These are phyloP conservation scores for Polydrusus pterygomalis DNA, from an alignment of 2,888 invertebrate species.

Conservation along the genomic window DNA sequence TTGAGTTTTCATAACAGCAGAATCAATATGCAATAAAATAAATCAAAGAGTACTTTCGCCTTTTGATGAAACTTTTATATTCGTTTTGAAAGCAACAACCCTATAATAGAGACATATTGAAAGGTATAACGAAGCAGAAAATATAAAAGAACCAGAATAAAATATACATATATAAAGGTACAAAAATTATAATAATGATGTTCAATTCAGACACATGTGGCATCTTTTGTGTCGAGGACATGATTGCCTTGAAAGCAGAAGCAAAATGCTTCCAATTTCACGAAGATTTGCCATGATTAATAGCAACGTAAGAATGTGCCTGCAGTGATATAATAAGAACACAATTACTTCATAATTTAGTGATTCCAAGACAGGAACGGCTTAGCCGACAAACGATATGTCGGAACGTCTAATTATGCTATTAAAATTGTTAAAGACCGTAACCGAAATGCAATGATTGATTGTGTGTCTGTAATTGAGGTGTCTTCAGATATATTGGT, in stretches of 20 bases:
- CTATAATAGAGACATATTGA: background rate
- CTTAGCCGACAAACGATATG: constrained; percentile 46
- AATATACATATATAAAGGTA: constrained; percentile 6
- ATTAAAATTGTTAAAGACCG: constrained; percentile 46
- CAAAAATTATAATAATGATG: constrained; percentile 16
- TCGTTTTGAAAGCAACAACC: background rate
- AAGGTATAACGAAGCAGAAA: background rate
- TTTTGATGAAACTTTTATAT: background rate
- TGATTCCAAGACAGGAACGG: constrained; percentile 31
- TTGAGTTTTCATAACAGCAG: background rate
- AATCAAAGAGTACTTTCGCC: background rate
- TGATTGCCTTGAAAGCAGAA: constrained; percentile 35
- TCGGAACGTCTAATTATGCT: constrained; percentile 43
- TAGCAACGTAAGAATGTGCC: constrained; percentile 48
- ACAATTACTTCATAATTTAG: constrained; percentile 43
- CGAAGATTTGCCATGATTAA: constrained; percentile 48
- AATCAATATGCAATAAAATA: background rate
- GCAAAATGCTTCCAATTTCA: constrained; percentile 45
- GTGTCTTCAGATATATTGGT: constrained; percentile 9
- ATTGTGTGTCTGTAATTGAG: constrained; percentile 11
- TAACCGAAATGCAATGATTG: constrained; percentile 19
- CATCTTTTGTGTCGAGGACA: constrained; percentile 23
- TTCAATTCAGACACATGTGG: constrained; percentile 10
- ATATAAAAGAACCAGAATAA: constrained; percentile 2
- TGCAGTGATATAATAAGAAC: constrained; percentile 44